Evolutionary conservation across 2,113 vertebrate species (phyloP).

Genomic region (Gobiocypris rarus): DNA sequence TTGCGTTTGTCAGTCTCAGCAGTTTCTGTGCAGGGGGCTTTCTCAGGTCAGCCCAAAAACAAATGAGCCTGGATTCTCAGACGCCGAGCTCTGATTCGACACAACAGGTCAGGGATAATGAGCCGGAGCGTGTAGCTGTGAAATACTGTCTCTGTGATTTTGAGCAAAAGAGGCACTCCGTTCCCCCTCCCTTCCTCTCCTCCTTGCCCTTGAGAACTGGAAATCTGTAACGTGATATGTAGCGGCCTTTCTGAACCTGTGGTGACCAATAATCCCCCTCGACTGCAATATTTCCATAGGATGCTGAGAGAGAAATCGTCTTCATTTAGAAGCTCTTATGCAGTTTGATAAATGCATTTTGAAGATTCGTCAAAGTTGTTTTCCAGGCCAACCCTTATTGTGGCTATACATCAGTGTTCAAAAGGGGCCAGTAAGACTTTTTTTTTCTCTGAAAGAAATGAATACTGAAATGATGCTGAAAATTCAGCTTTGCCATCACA

Average conservation of each 20-base stretch:
- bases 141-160: conserved; percentile 21
- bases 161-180: neutral
- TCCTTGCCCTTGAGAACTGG: conserved; percentile 16
- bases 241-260: neutral
- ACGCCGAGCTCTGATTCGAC: neutral
- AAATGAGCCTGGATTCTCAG: conserved; percentile 28
- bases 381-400: neutral
- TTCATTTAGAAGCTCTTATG: neutral
- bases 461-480: neutral
- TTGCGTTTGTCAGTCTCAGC: conserved; percentile 30
- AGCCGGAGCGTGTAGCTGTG: conserved; percentile 27
- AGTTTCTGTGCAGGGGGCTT: neutral
- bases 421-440: neutral
- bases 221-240: conserved; percentile 20
- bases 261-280: conserved; percentile 3
- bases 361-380: neutral
- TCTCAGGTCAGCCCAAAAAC: conserved; percentile 32
- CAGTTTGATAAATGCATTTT: neutral
- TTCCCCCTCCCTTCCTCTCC: neutral
- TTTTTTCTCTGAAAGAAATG: no score
- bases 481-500: neutral
- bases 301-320: neutral
- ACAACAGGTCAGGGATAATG: conserved; percentile 26
- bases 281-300: conserved; percentile 5
- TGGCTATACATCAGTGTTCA: neutral